These are phyloP conservation scores for Phocoena sinus DNA, from an alignment of 2,113 vertebrate genomes.

Conservation along the genomic window DNA sequence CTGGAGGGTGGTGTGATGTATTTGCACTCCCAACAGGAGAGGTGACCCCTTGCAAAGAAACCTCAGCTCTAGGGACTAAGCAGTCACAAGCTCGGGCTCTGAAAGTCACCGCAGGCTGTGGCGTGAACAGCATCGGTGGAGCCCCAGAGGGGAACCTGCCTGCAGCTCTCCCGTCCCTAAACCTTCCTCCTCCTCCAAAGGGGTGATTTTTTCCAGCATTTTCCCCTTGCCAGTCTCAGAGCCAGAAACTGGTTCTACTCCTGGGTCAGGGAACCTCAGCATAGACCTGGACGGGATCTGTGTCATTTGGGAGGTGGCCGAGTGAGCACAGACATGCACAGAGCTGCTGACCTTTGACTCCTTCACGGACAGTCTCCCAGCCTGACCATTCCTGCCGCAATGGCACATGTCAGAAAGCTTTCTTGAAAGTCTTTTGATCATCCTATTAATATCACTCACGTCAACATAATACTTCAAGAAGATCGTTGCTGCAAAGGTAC, in stretches of 20 bases:
- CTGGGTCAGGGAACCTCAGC: not conserved
- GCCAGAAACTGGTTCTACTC: not conserved
- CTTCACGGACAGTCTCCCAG: not conserved
- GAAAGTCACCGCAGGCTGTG: not conserved
- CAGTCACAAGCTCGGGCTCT: not conserved
- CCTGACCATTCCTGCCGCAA: not conserved
- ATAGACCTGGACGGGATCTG: too few species aligned
- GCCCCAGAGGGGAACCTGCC: not conserved
- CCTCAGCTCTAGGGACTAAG: not conserved
- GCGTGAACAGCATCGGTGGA: fast-evolving
- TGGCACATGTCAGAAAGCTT: not conserved
- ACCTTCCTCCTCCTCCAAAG: not conserved
- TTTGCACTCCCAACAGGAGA: not conserved
- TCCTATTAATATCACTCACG: not conserved
- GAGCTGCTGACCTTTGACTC: not conserved
- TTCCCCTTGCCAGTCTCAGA: not conserved
- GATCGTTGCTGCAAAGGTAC: not conserved
- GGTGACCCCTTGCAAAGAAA: not conserved
- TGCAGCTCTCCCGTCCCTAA: not conserved
- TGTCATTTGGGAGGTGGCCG: not conserved
- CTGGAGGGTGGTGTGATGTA: not conserved
- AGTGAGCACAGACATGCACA: fast-evolving
- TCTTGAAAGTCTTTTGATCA: not conserved
- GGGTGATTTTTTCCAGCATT: not conserved
- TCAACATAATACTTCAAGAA: not conserved